A percentile compares a stretch with the other conserved stretches of the same genome.
Evolutionary conservation across 2,113 vertebrate genomes (phyloP).

Genomic region (Melanostigma gelatinosum): DNA sequence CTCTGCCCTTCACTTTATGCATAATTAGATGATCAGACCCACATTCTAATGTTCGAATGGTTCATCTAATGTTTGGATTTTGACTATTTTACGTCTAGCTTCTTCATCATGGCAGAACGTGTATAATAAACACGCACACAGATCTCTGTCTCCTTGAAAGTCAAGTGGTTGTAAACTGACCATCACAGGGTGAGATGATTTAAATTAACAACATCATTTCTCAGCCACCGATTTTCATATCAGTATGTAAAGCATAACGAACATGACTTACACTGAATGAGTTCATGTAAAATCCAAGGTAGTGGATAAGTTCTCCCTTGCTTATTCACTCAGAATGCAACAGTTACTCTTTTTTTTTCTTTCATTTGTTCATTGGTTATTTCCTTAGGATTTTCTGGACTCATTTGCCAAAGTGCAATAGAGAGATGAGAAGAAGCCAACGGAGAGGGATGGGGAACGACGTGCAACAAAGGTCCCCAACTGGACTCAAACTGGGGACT

Average conservation of each 20-base stretch:
- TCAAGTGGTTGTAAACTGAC: constrained; percentile 16
- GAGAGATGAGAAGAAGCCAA: background rate
- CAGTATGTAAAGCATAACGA: background rate
- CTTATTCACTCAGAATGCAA: background rate
- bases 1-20: no score
- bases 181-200: background rate
- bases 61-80: background rate
- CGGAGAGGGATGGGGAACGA: background rate
- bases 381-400: background rate
- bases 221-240: background rate
- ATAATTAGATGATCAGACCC: background rate
- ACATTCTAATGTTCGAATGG: background rate
- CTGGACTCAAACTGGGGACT: background rate
- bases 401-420: background rate
- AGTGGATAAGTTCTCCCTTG: background rate
- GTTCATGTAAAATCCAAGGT: background rate
- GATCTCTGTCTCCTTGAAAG: constrained; percentile 32
- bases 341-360: background rate
- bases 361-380: background rate
- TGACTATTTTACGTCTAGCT: background rate
- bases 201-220: background rate
- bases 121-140: background rate
- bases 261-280: background rate
- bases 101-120: background rate
- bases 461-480: background rate